Base-by-base conservation (phyloP, 2,888 invertebrate genomes). In the Dastarcus helophoroides region DNA sequence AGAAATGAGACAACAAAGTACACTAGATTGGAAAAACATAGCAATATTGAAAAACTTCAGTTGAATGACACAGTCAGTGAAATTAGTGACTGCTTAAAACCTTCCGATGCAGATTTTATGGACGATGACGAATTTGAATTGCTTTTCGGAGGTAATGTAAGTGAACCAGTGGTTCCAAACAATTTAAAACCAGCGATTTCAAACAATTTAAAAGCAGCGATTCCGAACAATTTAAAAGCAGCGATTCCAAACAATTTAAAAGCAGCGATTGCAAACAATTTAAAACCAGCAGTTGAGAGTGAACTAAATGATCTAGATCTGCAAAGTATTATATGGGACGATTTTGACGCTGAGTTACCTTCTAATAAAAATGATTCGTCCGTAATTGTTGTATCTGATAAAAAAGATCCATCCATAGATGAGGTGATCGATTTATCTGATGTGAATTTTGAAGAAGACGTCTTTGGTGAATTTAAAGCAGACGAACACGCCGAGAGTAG, bases 101-200 rank as follows among this genome's bases (percentile, higher is more conserved):
- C 16, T 3, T 15, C 23, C 14, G 39, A 44, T 15, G 45, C 29
- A 31, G 53, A 53, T 41, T 53, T 43, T 36, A 51, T 53, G 53
- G 47, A 48, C 33, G 53, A 53, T 39, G 49, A 44, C 22, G 49
- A 49, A 21, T 53, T 53, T 38, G 50, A 47, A 28, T 41, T 39
- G 28, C 11, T 38, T 12, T 51, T 49, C 38, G 43, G 47, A 17
- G n/a, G 19, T n/a, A 21, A 16, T 11, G 12, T 13, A n/a, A 13
- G 7, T 9, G 14, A 4, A 12, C 6, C 19, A 17, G n/a, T 7
- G 19, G n/a, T 7, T 7, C n/a, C 19, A n/a, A n/a, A 17, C 6
- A 7, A 17, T 17, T 17, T n/a, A 6, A 17, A 17, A 7, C n/a
- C 19, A 17, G n/a, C 6, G 6, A 17, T 4, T 5, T 11, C 7